Base-by-base conservation (phyloP, 2,113 vertebrate genomes). In the Cardinalis cardinalis region DNA sequence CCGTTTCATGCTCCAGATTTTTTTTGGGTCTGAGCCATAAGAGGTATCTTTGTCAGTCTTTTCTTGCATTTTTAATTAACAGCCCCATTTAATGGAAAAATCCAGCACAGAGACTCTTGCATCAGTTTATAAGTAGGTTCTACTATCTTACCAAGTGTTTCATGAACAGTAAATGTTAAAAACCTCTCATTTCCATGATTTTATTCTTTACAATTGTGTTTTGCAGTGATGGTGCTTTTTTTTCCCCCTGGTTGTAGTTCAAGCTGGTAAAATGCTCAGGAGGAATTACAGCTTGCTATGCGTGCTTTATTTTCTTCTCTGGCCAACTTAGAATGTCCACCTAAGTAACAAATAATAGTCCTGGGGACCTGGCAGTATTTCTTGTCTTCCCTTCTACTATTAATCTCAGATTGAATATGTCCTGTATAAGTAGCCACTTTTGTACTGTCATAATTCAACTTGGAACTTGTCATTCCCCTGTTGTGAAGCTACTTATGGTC, bases 251-350 rank as follows among this genome's bases (percentile, higher is more conserved):
- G 3, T 55, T 78, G 11, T n/a, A 43, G 26, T 68, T 32, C 21
- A 68, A 63, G 29, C 14, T 82, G 74, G 48, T 48, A 64, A 58
- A 82, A 17, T 71, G 25, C 23, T 53, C 74, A 18, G 10, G 64
- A 25, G 64, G 11, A 60, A 36, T 78, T 75, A 19, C 21, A 77
- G 9, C 48, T 74, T 83, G 13, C 44, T 72, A 25, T 19, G 11
- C 14, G 32, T 46, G 46, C 20, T 89, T 66, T 32, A 16, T 90
- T 90, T 95, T 72, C 66, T 82, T 58, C 55, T 74, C 69, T 70
- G 48, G 25, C 8, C 25, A 44, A 6, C 17, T 81, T 87, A 66
- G 26, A 71, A 66, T n/a, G 65, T 73, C 77, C 38, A 32, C 24
- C 43, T 43, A 63, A 29, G 29, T 51, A 76, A 59, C 28, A 85